phyloP scores from a whole-genome alignment of 2,888 invertebrate genomes.

The Salpingus planirostris region DNA sequence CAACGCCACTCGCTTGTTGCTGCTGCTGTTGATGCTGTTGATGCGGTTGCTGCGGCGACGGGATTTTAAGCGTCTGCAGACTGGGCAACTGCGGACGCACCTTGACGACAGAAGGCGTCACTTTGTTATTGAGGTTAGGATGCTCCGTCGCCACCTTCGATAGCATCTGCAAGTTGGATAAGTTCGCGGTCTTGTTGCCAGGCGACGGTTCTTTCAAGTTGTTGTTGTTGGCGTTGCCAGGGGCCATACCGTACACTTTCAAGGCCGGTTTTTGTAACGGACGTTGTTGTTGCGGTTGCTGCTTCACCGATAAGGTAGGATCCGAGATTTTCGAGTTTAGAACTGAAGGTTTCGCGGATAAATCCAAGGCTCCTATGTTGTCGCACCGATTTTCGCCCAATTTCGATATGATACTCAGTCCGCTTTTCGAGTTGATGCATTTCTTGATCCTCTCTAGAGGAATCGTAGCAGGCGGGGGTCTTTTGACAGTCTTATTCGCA shows the following conservation, averaged over 20 bases:
- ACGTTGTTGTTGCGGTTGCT: constrained; percentile 1
- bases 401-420: constrained; percentile 35
- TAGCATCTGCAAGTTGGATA: constrained; percentile 49
- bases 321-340: no score
- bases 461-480: constrained; percentile 48
- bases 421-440: constrained; percentile 30
- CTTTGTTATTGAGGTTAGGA: constrained; percentile 24
- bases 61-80: constrained; percentile 33
- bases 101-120: constrained; percentile 14
- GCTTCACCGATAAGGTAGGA: no score
- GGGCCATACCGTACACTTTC: constrained; percentile 22
- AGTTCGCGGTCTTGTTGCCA: constrained; percentile 4
- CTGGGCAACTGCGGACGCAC: constrained; percentile 33
- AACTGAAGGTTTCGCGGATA: no score
- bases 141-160: constrained; percentile 40
- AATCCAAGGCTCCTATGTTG: constrained; percentile 46
- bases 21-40: no score
- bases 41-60: no score
- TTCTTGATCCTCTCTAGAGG: constrained; percentile 45
- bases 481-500: constrained; percentile 26
- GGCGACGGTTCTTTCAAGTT: constrained; percentile 1
- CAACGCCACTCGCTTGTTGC: no score
- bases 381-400: constrained; percentile 38
- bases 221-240: no score
- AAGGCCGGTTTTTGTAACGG: constrained; percentile 12